Base-by-base conservation (phyloP, 2,113 vertebrate genomes). In the Ceratotherium simum region DNA sequence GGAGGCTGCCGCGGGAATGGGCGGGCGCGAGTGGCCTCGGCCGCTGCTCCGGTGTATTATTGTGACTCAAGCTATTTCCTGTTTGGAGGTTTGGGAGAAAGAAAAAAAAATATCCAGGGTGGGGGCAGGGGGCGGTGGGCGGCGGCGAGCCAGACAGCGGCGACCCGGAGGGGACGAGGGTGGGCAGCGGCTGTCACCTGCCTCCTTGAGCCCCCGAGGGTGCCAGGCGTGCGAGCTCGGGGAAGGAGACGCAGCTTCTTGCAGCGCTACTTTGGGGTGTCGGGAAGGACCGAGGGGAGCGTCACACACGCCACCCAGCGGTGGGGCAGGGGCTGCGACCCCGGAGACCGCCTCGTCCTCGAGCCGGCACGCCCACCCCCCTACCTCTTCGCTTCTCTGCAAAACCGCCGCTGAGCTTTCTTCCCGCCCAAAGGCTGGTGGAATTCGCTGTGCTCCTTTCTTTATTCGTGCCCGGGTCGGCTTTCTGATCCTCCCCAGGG, bases 51-150 rank as follows among this genome's bases (percentile, higher is more conserved):
- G 36, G 78, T 82, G 96, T 96, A 46, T 82, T 97, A 89, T 90
- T 95, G 97, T 95, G 97, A 96, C 90, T 97, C 98, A 86, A 95
- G 86, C 96, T 96, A 92, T 98, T 98, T 98, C 98, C 98, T 98
- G 98, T 97, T 97, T 96, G 97, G 97, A 96, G 96, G 92, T 92
- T 94, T 88, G 54, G 42, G n/a, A 76, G 84, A 81, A 88, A 91
- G n/a, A 46, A 80, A 78, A 80, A 78, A 25, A 73, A 29, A 64
- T 36, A 67, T 11, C 76, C 56, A 73, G 91, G 62, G 75, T 75
- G 89, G 95, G 64, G 87, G 73, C 69, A 36, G 89, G 72, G 70
- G 51, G 25, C 51, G 69, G 8, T 33, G 90, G 69, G 39, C 69
- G 31, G 92, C 25, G 20, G 72, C 33, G 10, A 84, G n/a, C 14